These are phyloP conservation scores for Rhaphigaster nebulosa DNA, from an alignment of 2,888 invertebrate species.

Conservation along the genomic window DNA sequence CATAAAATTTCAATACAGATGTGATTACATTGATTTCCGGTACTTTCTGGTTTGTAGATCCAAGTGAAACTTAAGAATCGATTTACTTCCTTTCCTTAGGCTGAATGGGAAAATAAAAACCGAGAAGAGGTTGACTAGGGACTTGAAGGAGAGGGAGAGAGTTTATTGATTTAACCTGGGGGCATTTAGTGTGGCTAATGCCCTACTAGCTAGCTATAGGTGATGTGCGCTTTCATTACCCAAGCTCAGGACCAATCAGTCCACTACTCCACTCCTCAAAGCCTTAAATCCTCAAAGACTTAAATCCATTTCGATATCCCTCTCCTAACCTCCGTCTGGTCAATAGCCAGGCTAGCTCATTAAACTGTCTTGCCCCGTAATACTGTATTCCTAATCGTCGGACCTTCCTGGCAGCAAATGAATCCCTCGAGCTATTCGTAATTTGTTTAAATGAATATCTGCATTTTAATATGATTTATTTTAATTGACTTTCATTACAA, in stretches of 20 bases:
- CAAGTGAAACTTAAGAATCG: background rate
- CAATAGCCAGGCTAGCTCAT: background rate
- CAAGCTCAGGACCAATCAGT: background rate
- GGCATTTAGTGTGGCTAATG: conserved; percentile 46
- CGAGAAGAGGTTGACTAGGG: background rate
- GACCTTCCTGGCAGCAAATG: background rate
- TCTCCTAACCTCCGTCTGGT: no score
- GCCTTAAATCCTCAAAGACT: background rate
- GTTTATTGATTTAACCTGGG: conserved; percentile 45
- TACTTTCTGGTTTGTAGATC: background rate
- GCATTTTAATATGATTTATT: no score
- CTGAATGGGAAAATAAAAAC: background rate
- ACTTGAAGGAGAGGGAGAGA: background rate
- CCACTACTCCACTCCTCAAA: background rate
- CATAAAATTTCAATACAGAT: no score
- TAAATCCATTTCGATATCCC: background rate
- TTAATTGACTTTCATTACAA: no score
- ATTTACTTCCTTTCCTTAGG: background rate
- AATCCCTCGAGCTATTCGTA: no score
- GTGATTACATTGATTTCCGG: background rate
- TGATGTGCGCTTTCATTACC: conserved; percentile 28
- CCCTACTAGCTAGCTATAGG: background rate
- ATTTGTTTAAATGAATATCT: no score
- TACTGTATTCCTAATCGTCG: background rate
- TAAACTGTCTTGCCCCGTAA: background rate